Percentiles rank a stretch among this genome's conserved stretches.
Conservation (phyloP, 2,888 invertebrate genomes). For the Temnothorax ravouxi region DNA sequence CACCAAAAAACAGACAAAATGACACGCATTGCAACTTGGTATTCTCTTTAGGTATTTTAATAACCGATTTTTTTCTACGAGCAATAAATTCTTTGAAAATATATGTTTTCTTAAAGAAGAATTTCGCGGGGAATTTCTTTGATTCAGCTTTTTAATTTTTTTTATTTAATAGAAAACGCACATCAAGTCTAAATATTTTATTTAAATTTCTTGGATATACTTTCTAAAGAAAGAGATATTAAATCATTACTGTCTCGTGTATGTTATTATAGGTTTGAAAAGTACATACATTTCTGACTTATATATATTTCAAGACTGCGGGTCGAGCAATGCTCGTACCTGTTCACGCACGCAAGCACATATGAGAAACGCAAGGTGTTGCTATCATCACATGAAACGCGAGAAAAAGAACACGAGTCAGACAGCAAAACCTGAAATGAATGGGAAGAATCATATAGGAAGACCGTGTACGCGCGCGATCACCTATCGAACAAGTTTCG, state of each 20-base stretch:
- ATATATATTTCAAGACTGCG: constrained; percentile 21
- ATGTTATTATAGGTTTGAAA: not conserved
- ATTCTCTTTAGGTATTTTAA: not conserved
- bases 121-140: not conserved
- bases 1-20: constrained; percentile 11
- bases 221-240: not conserved
- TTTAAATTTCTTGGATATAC: not conserved
- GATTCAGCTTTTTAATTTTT: not conserved
- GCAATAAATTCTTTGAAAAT: not conserved
- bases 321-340: not conserved
- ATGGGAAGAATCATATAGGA: not conserved
- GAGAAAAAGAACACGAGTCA: constrained; percentile 36
- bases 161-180: not conserved
- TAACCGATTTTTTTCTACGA: constrained; percentile 14
- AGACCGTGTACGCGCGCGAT: not conserved
- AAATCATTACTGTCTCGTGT: not conserved
- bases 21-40: not conserved
- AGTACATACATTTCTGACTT: constrained; percentile 1
- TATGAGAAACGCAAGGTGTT: constrained; percentile 37
- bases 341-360: constrained; percentile 14
- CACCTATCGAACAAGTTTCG: constrained; percentile 45
- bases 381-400: constrained; percentile 30
- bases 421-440: constrained; percentile 25
- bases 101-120: not conserved
- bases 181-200: not conserved